Evolutionary conservation across 2,113 vertebrate species (phyloP).

Genomic region (Taxidea taxus): DNA sequence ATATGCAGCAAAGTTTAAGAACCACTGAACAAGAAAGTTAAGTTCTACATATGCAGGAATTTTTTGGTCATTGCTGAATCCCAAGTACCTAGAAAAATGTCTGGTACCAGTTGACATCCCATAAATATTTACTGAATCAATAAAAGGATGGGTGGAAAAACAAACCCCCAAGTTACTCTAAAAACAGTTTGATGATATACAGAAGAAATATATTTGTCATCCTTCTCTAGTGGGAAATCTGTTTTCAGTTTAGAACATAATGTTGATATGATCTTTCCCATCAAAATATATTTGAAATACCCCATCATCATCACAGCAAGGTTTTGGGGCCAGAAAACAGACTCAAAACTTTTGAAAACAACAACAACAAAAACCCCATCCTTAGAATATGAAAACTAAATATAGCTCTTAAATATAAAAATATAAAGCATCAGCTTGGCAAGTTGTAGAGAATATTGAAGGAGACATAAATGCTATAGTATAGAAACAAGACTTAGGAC

Average conservation of each 20-base stretch:
- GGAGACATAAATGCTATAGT: neutral
- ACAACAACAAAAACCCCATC: no score
- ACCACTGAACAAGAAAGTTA: neutral
- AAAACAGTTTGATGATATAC: neutral
- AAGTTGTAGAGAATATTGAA: neutral
- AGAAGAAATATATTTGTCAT: neutral
- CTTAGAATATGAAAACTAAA: neutral
- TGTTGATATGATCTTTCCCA: neutral
- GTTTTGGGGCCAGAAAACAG: neutral
- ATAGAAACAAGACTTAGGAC: neutral
- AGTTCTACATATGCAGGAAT: neutral
- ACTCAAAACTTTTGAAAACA: neutral
- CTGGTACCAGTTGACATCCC: neutral
- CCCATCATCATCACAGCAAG: neutral
- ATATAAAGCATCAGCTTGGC: neutral
- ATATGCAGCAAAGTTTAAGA: neutral
- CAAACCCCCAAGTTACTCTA: neutral
- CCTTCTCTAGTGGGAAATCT: neutral
- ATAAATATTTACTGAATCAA: constrained; percentile 46
- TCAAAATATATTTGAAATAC: neutral
- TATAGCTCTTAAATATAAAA: neutral
- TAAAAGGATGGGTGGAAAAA: neutral
- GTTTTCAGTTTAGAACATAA: constrained; percentile 2
- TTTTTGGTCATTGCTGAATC: neutral
- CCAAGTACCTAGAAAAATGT: neutral